Conservation (phyloP, 2,113 vertebrate species). For the Noturus placidus region DNA sequence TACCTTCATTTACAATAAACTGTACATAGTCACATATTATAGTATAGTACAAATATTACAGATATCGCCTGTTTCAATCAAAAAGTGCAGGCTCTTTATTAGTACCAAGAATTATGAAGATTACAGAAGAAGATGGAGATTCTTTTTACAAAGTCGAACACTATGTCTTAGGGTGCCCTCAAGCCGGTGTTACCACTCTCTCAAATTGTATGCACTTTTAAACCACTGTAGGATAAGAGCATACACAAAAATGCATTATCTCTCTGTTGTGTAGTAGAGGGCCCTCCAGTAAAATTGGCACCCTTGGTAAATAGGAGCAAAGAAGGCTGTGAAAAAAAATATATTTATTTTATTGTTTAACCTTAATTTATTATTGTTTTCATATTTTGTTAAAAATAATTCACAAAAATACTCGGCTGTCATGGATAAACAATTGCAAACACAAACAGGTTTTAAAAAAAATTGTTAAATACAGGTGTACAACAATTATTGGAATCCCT, state of each 20-base stretch:
- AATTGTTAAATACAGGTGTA: no score
- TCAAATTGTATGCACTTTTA: not conserved
- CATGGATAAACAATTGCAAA: no score
- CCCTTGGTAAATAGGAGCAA: no score
- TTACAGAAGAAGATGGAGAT: not conserved
- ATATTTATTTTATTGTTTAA: no score
- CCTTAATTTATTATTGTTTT: no score
- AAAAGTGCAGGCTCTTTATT: not conserved
- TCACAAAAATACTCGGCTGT: no score
- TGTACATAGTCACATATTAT: not conserved
- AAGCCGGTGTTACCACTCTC: not conserved
- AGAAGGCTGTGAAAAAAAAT: no score
- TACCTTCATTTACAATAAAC: not conserved
- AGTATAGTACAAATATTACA: no score
- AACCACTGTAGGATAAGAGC: not conserved
- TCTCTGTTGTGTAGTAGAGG: not conserved
- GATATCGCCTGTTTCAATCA: not conserved
- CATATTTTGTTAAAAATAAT: no score
- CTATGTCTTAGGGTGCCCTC: not conserved
- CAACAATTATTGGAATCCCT: no score
- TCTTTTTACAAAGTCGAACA: not conserved
- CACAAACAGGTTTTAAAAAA: no score
- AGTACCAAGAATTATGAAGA: not conserved
- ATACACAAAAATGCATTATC: not conserved
- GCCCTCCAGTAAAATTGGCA: no score